Evolutionary conservation across 2,888 invertebrate genomes (phyloP).

Genomic region (Acronicta psi): DNA sequence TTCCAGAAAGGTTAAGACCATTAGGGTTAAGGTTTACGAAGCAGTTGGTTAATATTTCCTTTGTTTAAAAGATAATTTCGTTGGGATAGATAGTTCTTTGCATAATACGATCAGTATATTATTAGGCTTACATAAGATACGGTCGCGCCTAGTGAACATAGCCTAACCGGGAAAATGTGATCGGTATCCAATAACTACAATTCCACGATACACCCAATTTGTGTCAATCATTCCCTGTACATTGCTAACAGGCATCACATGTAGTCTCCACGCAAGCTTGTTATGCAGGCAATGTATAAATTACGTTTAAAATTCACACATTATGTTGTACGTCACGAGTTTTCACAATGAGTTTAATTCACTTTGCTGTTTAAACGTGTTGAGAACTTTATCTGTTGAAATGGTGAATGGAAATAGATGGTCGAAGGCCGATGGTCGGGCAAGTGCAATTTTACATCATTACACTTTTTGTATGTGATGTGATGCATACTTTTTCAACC

Average conservation of each 20-base stretch:
- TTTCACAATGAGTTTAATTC: neutral
- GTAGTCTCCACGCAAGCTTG: constrained; percentile 19
- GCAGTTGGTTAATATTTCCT: no score
- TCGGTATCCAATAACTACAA: constrained; percentile 35
- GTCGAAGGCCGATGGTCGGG: neutral
- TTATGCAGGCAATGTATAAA: constrained; percentile 30
- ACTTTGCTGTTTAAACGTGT: neutral
- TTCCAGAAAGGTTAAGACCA: no score
- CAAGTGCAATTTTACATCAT: neutral
- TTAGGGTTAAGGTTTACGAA: no score
- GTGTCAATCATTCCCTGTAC: constrained; percentile 41
- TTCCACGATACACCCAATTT: constrained; percentile 43
- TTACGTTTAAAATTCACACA: constrained; percentile 10
- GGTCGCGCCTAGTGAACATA: neutral
- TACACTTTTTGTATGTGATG: no score
- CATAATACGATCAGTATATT: no score
- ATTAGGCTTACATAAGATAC: no score
- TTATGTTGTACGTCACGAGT: neutral
- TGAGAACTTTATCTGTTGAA: neutral
- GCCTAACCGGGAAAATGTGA: constrained; percentile 28
- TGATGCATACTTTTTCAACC: no score
- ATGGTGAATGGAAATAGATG: constrained; percentile 1
- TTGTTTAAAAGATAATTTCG: no score
- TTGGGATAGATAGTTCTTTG: no score
- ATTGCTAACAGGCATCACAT: constrained; percentile 29